A percentile compares a stretch with the other conserved stretches of the same genome.
Conservation (phyloP, 2,113 vertebrate species). For the Himantopus leucocephalus region DNA sequence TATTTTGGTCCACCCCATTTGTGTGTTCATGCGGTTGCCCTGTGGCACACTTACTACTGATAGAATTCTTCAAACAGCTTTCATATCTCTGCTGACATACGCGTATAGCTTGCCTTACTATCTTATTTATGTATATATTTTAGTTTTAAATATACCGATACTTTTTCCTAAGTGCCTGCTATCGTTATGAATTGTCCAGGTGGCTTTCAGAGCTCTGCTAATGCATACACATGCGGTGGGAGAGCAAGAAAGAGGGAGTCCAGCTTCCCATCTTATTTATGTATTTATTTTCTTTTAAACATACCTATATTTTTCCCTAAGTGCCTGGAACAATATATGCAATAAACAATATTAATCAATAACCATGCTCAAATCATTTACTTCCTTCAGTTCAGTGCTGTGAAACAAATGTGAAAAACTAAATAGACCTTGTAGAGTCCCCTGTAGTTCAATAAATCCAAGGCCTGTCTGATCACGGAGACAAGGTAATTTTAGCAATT, state of each 20-base stretch:
- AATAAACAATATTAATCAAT: conserved; percentile 53
- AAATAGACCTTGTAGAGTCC: conserved; percentile 22
- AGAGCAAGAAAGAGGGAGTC: background rate
- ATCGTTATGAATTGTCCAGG: background rate
- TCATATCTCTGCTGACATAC: background rate
- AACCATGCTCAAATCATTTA: background rate
- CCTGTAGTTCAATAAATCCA: conserved; percentile 44
- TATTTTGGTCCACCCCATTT: background rate
- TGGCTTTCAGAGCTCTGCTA: background rate
- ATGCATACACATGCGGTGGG: background rate
- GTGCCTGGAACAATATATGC: conserved; percentile 12
- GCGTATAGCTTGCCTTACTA: background rate
- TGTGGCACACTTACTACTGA: background rate
- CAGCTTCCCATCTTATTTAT: background rate
- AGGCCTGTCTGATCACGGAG: background rate
- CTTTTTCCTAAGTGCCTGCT: background rate
- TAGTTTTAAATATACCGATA: background rate
- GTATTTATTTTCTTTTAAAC: conserved; percentile 43
- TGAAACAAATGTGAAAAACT: conserved; percentile 26
- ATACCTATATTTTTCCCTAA: background rate
- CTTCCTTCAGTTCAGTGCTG: background rate
- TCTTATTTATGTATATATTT: conserved; percentile 25
- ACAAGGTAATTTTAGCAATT: conserved; percentile 31
- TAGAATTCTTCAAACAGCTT: conserved; percentile 8
- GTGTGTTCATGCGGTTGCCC: background rate